Percentiles rank a stretch among this genome's conserved stretches.
Evolutionary conservation across 1,140 invertebrate genomes (phyloP).

Genomic region (Neodiprion pinetum): DNA sequence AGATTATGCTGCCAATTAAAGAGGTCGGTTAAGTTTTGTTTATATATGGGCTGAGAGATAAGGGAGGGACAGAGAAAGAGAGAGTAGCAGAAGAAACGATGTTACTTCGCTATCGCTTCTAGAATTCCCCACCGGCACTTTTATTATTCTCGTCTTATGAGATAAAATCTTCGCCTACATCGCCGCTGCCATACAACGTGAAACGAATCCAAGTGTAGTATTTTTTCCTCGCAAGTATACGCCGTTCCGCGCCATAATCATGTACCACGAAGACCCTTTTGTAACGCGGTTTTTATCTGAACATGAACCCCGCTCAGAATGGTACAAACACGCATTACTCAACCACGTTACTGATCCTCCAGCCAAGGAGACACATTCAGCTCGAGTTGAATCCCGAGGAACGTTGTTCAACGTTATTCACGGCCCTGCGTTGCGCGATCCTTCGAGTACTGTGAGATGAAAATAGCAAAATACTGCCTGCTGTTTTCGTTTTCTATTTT

Average conservation of each 20-base stretch:
- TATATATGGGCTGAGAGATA: constrained; percentile 3
- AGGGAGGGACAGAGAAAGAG: background rate
- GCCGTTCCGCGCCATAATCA: background rate
- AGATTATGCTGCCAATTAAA: constrained; percentile 29
- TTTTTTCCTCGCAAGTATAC: background rate
- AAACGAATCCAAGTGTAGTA: background rate
- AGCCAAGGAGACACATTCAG: too few species aligned
- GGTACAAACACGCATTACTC: background rate
- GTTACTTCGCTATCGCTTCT: constrained; percentile 12
- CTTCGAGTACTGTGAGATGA: too few species aligned
- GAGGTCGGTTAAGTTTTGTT: background rate
- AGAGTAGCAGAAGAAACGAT: background rate
- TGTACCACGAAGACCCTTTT: too few species aligned
- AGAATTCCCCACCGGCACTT: constrained; percentile 20
- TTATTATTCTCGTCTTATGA: constrained; percentile 12
- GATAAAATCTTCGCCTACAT: constrained; percentile 16
- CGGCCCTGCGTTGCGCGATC: too few species aligned
- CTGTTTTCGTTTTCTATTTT: too few species aligned
- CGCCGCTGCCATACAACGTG: background rate
- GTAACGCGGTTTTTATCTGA: background rate
- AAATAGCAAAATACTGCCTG: too few species aligned
- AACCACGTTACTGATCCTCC: too few species aligned
- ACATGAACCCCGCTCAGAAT: background rate
- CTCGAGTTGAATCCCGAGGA: too few species aligned
- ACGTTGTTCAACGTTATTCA: too few species aligned